These are phyloP conservation scores for Neodiprion pinetum DNA, from an alignment of 1,140 invertebrate species.

Conservation along the genomic window DNA sequence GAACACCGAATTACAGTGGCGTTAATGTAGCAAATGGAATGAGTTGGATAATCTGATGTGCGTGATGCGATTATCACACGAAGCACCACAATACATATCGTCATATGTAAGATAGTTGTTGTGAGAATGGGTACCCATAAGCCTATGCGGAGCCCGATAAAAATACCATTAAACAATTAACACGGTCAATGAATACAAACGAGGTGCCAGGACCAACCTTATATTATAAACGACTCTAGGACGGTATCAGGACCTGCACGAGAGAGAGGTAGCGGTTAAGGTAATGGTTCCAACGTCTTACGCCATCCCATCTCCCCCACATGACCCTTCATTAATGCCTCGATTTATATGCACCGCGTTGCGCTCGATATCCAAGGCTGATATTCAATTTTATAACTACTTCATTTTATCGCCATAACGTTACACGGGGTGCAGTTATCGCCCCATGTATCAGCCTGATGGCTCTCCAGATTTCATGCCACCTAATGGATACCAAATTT, in stretches of 20 bases:
- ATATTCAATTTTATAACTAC: slow-evolving; percentile 3
- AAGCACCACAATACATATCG: too few relatives aligned
- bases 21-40: too few relatives aligned
- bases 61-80: too few relatives aligned
- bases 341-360: slow-evolving; percentile 7
- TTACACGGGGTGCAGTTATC: not conserved
- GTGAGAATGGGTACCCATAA: too few relatives aligned
- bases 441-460: not conserved
- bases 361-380: slow-evolving; percentile 1
- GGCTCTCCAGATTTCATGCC: too few relatives aligned
- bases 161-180: slow-evolving; percentile 1
- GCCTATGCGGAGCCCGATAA: not conserved
- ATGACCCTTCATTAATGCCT: not conserved
- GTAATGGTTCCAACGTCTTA: not conserved
- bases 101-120: too few relatives aligned
- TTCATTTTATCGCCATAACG: not conserved
- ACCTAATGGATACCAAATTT: too few relatives aligned
- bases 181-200: slow-evolving; percentile 5
- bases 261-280: not conserved
- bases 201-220: not conserved
- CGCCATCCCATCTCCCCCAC: not conserved
- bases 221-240: not conserved
- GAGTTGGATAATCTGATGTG: too few relatives aligned
- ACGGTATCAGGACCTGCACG: not conserved
- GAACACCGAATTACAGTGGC: too few relatives aligned